phyloP scores from a whole-genome alignment of 2,113 vertebrate genomes.

The Proterorhinus semilunaris region DNA sequence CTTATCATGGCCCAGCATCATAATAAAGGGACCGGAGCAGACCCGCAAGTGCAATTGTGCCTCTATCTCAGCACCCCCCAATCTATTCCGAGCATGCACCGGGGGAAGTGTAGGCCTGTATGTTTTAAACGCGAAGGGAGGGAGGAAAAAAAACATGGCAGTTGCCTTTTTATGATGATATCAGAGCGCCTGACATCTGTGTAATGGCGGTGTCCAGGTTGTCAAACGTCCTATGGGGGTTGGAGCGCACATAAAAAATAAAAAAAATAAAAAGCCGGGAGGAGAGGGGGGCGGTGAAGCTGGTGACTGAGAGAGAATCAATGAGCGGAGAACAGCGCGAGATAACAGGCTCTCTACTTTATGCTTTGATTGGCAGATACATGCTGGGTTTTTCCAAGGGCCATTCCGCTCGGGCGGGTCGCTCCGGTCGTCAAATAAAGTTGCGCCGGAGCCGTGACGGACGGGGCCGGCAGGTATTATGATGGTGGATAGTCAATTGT shows the following conservation, averaged over 20 bases:
- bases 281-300: background rate
- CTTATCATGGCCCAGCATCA: slow-evolving; percentile 61
- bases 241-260: slow-evolving; percentile 26
- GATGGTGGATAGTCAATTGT: slow-evolving; percentile 9
- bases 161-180: slow-evolving; percentile 67
- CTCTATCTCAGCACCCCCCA: slow-evolving; percentile 48
- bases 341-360: slow-evolving; percentile 44
- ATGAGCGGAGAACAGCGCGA: slow-evolving; percentile 20
- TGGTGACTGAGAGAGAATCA: slow-evolving; percentile 25
- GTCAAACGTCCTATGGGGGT: slow-evolving; percentile 55
- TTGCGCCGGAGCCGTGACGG: slow-evolving; percentile 19
- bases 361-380: slow-evolving; percentile 62
- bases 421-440: slow-evolving; percentile 33
- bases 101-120: background rate
- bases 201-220: slow-evolving; percentile 62
- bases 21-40: slow-evolving; percentile 65
- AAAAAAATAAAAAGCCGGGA: background rate
- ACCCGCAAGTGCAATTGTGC: slow-evolving; percentile 65
- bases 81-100: slow-evolving; percentile 39
- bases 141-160: slow-evolving; percentile 17
- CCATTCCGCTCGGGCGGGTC: slow-evolving; percentile 32
- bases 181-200: slow-evolving; percentile 70
- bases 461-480: slow-evolving; percentile 11
- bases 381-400: slow-evolving; percentile 44
- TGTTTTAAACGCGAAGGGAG: slow-evolving; percentile 8